Evolutionary conservation across 1,140 invertebrate genomes (phyloP).

Genomic region (Oryctes rhinoceros): DNA sequence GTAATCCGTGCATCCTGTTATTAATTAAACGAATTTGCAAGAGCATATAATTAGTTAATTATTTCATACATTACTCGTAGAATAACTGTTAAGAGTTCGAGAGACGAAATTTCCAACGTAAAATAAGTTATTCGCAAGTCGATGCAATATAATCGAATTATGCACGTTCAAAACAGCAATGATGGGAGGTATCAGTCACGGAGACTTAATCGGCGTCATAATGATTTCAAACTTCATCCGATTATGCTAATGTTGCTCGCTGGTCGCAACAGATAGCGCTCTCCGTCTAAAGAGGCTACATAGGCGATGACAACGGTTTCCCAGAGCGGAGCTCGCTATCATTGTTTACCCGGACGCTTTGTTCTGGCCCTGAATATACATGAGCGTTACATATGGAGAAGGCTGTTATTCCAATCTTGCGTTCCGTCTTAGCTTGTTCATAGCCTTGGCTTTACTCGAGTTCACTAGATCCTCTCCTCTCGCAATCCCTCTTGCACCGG

Average conservation of each 20-base stretch:
- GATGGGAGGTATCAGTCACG: constrained; percentile 46
- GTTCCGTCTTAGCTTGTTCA: constrained; percentile 47
- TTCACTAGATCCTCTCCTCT: background rate
- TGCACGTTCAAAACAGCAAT: constrained; percentile 21
- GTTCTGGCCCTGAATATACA: constrained; percentile 60
- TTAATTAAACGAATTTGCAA: too few relatives aligned
- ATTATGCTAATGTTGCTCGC: constrained; percentile 52
- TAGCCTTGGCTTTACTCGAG: constrained; percentile 41
- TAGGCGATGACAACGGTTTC: constrained; percentile 40
- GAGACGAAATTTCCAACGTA: background rate
- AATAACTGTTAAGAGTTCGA: too few relatives aligned
- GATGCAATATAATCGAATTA: constrained; percentile 30
- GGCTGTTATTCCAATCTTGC: constrained; percentile 57
- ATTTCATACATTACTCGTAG: too few relatives aligned
- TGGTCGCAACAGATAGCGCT: constrained; percentile 49
- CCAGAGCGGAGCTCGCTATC: constrained; percentile 47
- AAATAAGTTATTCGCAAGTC: constrained; percentile 6
- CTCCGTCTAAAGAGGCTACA: constrained; percentile 8
- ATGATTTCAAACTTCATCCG: constrained; percentile 53
- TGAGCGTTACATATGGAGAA: constrained; percentile 61
- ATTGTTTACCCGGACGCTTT: constrained; percentile 60
- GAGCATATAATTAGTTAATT: too few relatives aligned
- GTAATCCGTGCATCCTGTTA: too few relatives aligned
- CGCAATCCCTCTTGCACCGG: constrained; percentile 11
- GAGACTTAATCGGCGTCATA: constrained; percentile 49